phyloP scores from a whole-genome alignment of 2,797 vertebrate genomes.

The Halcyon smyrnensis region DNA sequence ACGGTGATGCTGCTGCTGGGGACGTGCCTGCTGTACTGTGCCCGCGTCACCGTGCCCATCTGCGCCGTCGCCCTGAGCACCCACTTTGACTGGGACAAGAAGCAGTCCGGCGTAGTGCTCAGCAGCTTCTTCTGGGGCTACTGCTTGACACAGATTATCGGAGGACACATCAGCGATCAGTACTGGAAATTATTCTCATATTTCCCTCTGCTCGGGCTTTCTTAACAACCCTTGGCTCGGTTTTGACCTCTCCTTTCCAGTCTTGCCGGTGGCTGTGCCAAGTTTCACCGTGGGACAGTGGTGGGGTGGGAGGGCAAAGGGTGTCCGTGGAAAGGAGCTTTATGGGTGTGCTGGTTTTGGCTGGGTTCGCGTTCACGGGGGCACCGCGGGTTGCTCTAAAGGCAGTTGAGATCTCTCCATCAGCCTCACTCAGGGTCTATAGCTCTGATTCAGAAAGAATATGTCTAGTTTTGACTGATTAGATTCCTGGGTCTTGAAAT shows the following conservation, averaged over 20 bases:
- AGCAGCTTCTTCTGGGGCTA: slow-evolving; percentile 99
- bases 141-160: slow-evolving; percentile 93
- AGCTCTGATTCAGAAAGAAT: not conserved
- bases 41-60: slow-evolving; percentile 91
- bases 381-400: not conserved
- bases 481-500: not conserved
- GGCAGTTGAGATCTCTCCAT: not conserved
- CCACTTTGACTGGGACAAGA: slow-evolving; percentile 92
- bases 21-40: slow-evolving; percentile 94
- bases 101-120: slow-evolving; percentile 90
- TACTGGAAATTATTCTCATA: not conserved
- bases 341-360: not conserved
- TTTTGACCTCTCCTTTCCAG: not conserved
- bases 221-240: not conserved
- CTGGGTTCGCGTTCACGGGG: not conserved
- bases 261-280: not conserved
- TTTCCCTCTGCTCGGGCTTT: not conserved
- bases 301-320: not conserved
- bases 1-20: slow-evolving; percentile 88
- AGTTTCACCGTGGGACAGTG: not conserved
- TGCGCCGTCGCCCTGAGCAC: slow-evolving; percentile 89
- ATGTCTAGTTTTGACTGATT: accelerated
- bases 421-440: not conserved
- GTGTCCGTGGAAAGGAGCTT: not conserved
- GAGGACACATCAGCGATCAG: slow-evolving; percentile 93